Evolutionary conservation across 2,888 invertebrate genomes (phyloP).

Genomic region (Opisthograptis luteolata): DNA sequence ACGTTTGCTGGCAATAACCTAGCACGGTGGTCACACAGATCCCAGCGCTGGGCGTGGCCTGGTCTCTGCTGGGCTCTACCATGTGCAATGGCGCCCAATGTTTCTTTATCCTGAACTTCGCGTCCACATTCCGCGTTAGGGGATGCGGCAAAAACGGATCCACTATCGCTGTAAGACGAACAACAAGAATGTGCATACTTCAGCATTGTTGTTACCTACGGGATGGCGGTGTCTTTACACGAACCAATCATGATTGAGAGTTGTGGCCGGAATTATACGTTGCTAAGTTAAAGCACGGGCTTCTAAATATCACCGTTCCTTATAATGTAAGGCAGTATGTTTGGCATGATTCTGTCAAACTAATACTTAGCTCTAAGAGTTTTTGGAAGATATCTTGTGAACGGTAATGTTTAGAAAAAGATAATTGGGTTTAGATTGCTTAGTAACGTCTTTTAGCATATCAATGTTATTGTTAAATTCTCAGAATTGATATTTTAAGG

Average conservation of each 20-base stretch:
- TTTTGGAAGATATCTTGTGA: no score
- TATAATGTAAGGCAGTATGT: no score
- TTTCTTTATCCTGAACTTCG: slow-evolving; percentile 87
- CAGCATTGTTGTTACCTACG: slow-evolving; percentile 30
- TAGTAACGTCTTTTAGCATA: no score
- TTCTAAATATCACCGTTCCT: no score
- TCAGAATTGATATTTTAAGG: no score
- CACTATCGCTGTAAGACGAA: slow-evolving; percentile 94
- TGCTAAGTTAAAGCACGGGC: no score
- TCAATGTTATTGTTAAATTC: no score
- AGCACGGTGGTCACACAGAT: slow-evolving; percentile 65
- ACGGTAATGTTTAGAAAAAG: no score
- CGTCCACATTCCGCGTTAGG: slow-evolving; percentile 89
- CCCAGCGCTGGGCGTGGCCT: slow-evolving; percentile 65
- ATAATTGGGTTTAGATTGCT: no score
- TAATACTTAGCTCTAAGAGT: no score
- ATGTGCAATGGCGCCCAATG: slow-evolving; percentile 86
- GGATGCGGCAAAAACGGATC: slow-evolving; percentile 98
- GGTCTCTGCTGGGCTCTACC: slow-evolving; percentile 70
- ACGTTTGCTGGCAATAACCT: slow-evolving; percentile 18
- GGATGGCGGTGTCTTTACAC: slow-evolving; percentile 35
- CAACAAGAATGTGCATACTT: slow-evolving; percentile 35
- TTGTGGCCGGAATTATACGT: no score
- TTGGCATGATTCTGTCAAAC: no score
- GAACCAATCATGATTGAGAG: slow-evolving; percentile 24